Evolutionary conservation across 2,113 vertebrate genomes (phyloP).

Genomic region (Felis catus): DNA sequence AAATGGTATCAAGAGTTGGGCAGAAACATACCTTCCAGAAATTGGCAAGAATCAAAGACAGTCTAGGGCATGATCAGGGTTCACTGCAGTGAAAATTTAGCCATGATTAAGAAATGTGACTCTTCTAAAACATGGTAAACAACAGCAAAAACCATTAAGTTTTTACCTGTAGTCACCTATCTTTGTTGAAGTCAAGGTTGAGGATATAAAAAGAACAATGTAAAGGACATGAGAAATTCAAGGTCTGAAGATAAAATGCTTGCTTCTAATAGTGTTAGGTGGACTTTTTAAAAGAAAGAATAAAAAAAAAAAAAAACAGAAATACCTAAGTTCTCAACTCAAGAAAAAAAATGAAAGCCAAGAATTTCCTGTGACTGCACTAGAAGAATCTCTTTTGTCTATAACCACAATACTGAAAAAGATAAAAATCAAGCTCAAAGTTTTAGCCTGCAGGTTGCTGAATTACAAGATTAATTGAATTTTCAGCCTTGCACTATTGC

Average conservation of each 20-base stretch:
- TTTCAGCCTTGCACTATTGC: not conserved
- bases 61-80: not conserved
- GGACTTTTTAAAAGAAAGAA: not conserved
- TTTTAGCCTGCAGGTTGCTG: conserved; percentile 25
- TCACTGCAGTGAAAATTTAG: not conserved
- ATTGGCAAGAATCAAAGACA: not conserved
- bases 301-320: conserved; percentile 39
- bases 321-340: conserved; percentile 16
- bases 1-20: conserved; percentile 21
- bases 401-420: not conserved
- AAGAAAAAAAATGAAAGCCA: conserved; percentile 46
- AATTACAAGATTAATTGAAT: conserved; percentile 46
- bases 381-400: not conserved
- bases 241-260: not conserved
- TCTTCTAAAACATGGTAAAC: not conserved
- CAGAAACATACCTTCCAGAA: conserved; percentile 45
- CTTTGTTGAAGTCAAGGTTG: not conserved
- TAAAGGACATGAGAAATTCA: not conserved
- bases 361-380: not conserved
- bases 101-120: not conserved
- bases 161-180: not conserved
- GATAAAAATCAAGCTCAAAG: conserved; percentile 37
- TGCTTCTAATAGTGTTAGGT: not conserved
- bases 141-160: not conserved
- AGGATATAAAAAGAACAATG: not conserved